These are phyloP conservation scores for Orthosia gothica DNA, from an alignment of 2,888 invertebrate genomes.

Conservation along the genomic window DNA sequence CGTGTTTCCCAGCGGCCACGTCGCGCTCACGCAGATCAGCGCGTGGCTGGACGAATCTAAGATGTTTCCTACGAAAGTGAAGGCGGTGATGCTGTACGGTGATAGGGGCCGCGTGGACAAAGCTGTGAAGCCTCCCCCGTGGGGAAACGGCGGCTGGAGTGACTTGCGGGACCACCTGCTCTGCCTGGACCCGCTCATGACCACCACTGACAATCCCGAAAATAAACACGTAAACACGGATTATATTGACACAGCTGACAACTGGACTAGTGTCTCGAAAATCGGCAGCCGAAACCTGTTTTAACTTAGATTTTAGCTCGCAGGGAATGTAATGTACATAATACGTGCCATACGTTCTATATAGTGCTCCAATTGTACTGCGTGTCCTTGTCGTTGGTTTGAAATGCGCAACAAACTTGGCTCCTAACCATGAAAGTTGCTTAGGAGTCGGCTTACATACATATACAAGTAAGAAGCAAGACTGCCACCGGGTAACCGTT, in stretches of 20 bases:
- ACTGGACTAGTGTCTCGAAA: background rate
- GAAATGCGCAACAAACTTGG: background rate
- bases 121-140: conserved; percentile 51
- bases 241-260: background rate
- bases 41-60: conserved; percentile 26
- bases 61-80: conserved; percentile 71
- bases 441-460: background rate
- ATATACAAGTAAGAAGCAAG: background rate
- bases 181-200: conserved; percentile 73
- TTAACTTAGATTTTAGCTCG: conserved; percentile 3
- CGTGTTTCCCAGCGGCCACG: conserved; percentile 55
- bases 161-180: conserved; percentile 76
- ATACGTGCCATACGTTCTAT: too few relatives aligned
- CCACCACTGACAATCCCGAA: conserved; percentile 18
- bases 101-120: conserved; percentile 63
- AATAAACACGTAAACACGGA: background rate
- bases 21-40: conserved; percentile 43
- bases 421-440: too few relatives aligned
- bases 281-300: background rate
- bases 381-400: background rate
- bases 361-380: too few relatives aligned
- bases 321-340: background rate
- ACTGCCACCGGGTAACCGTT: conserved; percentile 10
- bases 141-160: conserved; percentile 76
- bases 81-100: conserved; percentile 68